Evolutionary conservation across 35 echinoderm and acorn worm species (phyloP).

Genomic region (Heliocidaris erythrogramma): DNA sequence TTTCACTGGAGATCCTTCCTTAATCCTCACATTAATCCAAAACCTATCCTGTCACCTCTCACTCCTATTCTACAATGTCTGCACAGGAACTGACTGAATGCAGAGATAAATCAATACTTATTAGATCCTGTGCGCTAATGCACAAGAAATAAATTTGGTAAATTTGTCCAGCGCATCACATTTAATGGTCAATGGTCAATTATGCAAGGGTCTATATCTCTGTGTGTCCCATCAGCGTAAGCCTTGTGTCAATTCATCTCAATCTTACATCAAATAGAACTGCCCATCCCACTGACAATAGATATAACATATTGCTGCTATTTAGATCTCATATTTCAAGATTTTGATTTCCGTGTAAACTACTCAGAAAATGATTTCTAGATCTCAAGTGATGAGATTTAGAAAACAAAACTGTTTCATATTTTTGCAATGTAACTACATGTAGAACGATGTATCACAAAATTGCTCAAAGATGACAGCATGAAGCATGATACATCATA

Average conservation of each 20-base stretch:
- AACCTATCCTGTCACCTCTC: neutral
- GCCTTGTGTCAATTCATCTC: neutral
- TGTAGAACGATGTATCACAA: neutral
- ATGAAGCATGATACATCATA: neutral
- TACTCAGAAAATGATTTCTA: too few species aligned
- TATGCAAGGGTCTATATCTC: neutral
- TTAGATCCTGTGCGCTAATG: neutral
- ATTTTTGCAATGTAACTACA: neutral
- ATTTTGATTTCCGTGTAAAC: too few species aligned
- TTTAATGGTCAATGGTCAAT: conserved; percentile 12
- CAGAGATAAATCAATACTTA: neutral
- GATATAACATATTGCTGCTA: too few species aligned
- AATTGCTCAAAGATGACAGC: neutral
- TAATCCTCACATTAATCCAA: neutral
- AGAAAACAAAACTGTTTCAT: neutral
- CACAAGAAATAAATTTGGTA: neutral
- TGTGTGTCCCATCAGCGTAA: neutral
- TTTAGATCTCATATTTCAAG: too few species aligned
- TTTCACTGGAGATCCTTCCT: neutral
- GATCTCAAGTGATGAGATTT: too few species aligned
- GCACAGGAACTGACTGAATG: neutral
- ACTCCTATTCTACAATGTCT: neutral
- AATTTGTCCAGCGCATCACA: neutral
- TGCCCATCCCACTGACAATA: neutral
- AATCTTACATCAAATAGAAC: neutral